phyloP scores from a whole-genome alignment of 2,888 invertebrate species.

The Amphipoea oculea region DNA sequence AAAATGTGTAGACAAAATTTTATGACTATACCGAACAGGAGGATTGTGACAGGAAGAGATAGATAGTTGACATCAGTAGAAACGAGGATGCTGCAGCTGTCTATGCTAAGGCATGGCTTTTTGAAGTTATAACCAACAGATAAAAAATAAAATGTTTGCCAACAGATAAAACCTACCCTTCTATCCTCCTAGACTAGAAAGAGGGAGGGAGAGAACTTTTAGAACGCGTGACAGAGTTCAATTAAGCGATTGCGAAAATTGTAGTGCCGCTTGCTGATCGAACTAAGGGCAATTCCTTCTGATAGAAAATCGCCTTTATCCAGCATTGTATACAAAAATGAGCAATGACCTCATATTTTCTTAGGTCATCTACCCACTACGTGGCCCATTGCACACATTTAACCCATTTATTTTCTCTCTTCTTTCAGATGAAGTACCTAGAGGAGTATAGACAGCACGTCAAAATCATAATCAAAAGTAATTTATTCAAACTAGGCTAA shows the following conservation, averaged over 20 bases:
- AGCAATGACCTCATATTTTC: neutral
- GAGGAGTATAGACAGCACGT: neutral
- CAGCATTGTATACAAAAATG: neutral
- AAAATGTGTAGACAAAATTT: neutral
- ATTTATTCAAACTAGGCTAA: too few relatives aligned
- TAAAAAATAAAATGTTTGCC: too few relatives aligned
- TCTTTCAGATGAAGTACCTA: neutral
- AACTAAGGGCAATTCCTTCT: neutral
- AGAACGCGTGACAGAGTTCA: neutral
- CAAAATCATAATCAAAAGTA: too few relatives aligned
- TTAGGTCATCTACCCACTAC: neutral
- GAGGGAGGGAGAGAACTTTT: neutral
- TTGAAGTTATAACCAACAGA: neutral
- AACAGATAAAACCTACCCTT: too few relatives aligned
- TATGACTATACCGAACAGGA: neutral
- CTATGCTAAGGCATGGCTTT: neutral
- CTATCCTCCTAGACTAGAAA: neutral
- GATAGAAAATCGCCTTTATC: neutral
- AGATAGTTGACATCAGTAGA: neutral
- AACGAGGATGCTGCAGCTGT: too few relatives aligned
- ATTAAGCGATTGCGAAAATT: neutral
- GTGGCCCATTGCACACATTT: too few relatives aligned
- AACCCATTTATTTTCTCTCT: neutral
- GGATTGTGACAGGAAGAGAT: too few relatives aligned
- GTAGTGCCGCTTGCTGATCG: neutral